Percentiles rank a stretch among this genome's conserved stretches.
Conservation (phyloP, 2,113 vertebrate species). For the Tiliqua scincoides region DNA sequence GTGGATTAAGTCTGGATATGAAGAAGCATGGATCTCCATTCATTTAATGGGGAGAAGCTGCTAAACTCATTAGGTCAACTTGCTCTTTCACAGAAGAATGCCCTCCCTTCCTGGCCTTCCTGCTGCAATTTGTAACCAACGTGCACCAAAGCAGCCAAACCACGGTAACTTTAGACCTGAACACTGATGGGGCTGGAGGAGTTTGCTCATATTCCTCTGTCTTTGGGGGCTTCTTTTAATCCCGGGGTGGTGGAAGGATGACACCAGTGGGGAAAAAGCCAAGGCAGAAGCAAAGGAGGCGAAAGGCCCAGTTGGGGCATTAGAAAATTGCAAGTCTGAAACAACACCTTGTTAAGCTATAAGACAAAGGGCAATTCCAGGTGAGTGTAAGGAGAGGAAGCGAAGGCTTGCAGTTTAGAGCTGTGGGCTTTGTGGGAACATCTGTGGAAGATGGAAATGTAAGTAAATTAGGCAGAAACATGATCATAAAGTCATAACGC, state of each 20-base stretch:
- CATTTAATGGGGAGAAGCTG: constrained; percentile 57
- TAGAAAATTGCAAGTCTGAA: constrained; percentile 33
- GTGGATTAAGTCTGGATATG: not conserved
- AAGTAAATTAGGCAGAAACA: constrained; percentile 40
- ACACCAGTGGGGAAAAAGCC: constrained; percentile 28
- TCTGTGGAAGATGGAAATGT: constrained; percentile 45
- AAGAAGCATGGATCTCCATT: constrained; percentile 19
- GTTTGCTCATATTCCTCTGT: constrained; percentile 41
- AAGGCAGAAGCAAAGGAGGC: constrained; percentile 8
- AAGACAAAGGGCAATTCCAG: not conserved
- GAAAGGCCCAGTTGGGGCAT: not conserved
- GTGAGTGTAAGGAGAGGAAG: not conserved
- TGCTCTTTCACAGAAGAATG: constrained; percentile 28
- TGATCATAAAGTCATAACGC: constrained; percentile 39
- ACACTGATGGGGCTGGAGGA: constrained; percentile 6
- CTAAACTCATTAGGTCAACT: constrained; percentile 59
- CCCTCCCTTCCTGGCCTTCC: constrained; percentile 5
- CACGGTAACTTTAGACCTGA: constrained; percentile 48
- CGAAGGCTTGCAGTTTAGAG: not conserved
- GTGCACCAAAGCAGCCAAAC: constrained; percentile 46
- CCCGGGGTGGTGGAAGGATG: constrained; percentile 31
- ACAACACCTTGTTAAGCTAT: constrained; percentile 46
- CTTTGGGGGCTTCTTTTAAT: constrained; percentile 50
- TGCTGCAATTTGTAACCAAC: constrained; percentile 24
- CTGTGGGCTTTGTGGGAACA: constrained; percentile 9